Evolutionary conservation across 2,888 invertebrate genomes (phyloP).

Genomic region (Coronaproctus castanopsis): DNA sequence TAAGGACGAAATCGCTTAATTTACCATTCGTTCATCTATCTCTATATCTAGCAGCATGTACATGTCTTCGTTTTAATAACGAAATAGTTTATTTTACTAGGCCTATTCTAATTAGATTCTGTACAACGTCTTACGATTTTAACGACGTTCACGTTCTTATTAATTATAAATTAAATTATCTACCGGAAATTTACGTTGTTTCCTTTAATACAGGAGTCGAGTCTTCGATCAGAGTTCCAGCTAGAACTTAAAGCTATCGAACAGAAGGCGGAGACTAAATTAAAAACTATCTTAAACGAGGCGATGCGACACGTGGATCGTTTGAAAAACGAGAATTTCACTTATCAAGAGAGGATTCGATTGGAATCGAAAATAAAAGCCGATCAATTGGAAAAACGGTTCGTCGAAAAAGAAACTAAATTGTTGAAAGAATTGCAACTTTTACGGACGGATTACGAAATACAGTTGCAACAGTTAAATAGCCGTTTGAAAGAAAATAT

Average conservation of each 20-base stretch:
- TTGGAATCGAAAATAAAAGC: slow-evolving; percentile 6
- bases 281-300: slow-evolving; percentile 19
- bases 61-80: too few relatives aligned
- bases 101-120: too few relatives aligned
- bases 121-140: too few relatives aligned
- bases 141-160: too few relatives aligned
- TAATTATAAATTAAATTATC: too few relatives aligned
- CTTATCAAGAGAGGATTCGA: slow-evolving; percentile 7
- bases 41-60: too few relatives aligned
- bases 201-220: slow-evolving; percentile 2
- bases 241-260: slow-evolving; percentile 16
- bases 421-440: not conserved
- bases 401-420: not conserved
- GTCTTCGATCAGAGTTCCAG: slow-evolving; percentile 15
- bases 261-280: slow-evolving; percentile 21
- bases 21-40: too few relatives aligned
- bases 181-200: too few relatives aligned
- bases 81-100: too few relatives aligned
- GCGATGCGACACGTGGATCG: slow-evolving; percentile 7
- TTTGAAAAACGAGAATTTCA: slow-evolving; percentile 11
- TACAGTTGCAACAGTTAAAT: not conserved
- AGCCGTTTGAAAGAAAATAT: not conserved
- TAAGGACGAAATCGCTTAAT: too few relatives aligned
- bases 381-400: slow-evolving; percentile 2
- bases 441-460: not conserved